phyloP scores from a whole-genome alignment of 92 coral and sea anemone genomes.

The Anthopleura xanthogrammica region DNA sequence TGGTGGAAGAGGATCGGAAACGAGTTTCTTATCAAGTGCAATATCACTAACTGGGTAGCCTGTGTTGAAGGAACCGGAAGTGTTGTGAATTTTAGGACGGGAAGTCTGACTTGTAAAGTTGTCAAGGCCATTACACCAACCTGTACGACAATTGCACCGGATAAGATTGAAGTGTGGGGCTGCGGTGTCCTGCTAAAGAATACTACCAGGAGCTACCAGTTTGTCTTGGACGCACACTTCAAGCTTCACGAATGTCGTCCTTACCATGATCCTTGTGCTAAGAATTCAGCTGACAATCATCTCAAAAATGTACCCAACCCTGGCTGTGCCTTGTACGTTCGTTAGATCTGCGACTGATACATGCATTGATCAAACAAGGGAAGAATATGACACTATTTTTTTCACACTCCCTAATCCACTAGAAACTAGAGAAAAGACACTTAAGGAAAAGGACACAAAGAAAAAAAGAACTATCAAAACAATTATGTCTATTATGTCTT shows the following conservation, averaged over 20 bases:
- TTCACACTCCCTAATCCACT: too few relatives aligned
- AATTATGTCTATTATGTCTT: too few relatives aligned
- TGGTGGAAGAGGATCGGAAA: background rate
- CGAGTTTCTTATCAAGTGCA: background rate
- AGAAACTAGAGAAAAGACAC: too few relatives aligned
- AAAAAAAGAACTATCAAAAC: too few relatives aligned
- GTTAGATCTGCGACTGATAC: background rate
- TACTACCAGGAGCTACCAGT: background rate
- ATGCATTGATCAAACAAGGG: too few relatives aligned
- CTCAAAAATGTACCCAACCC: background rate
- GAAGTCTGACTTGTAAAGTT: background rate
- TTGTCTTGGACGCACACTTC: background rate
- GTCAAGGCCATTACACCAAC: background rate
- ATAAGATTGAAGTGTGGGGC: background rate
- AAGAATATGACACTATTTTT: too few relatives aligned
- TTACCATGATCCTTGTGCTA: background rate
- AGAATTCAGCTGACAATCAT: background rate
- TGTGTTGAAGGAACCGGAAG: background rate
- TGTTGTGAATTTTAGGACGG: background rate
- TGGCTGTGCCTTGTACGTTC: background rate
- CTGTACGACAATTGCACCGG: background rate
- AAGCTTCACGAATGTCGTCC: background rate
- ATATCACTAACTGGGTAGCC: slow-evolving; percentile 8
- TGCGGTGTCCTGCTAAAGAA: background rate
- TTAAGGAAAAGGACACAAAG: too few relatives aligned